phyloP scores from a whole-genome alignment of 2,797 vertebrate genomes.

The Diplodus puntazzo region DNA sequence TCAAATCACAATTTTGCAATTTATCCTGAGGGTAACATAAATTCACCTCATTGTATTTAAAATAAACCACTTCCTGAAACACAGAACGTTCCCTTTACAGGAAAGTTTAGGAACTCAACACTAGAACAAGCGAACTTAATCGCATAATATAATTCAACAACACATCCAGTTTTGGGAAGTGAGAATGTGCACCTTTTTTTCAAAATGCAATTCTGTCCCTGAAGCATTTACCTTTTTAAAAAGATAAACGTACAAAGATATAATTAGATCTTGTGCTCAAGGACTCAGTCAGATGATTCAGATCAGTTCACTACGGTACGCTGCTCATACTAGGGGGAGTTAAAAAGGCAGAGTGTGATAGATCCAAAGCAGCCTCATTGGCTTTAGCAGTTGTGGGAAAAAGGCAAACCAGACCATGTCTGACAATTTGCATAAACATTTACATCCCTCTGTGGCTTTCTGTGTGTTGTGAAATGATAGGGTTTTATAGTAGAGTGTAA shows the following conservation, averaged over 20 bases:
- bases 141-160: no score
- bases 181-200: not conserved
- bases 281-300: not conserved
- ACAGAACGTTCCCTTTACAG: no score
- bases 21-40: not conserved
- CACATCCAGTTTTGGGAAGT: not conserved
- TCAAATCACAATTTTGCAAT: no score
- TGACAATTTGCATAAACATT: conserved; percentile 36
- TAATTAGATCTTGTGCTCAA: not conserved
- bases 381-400: not conserved
- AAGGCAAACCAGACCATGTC: not conserved
- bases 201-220: not conserved
- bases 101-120: not conserved
- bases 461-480: not conserved
- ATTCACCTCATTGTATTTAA: not conserved
- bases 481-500: not conserved
- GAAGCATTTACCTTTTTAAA: not conserved
- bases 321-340: not conserved
- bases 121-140: not conserved
- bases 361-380: not conserved
- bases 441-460: not conserved
- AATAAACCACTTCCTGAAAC: not conserved
- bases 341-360: not conserved
- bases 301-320: not conserved
- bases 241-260: not conserved